These are phyloP conservation scores for Euzetes globulus DNA, from an alignment of 2,888 invertebrate species.

Conservation along the genomic window DNA sequence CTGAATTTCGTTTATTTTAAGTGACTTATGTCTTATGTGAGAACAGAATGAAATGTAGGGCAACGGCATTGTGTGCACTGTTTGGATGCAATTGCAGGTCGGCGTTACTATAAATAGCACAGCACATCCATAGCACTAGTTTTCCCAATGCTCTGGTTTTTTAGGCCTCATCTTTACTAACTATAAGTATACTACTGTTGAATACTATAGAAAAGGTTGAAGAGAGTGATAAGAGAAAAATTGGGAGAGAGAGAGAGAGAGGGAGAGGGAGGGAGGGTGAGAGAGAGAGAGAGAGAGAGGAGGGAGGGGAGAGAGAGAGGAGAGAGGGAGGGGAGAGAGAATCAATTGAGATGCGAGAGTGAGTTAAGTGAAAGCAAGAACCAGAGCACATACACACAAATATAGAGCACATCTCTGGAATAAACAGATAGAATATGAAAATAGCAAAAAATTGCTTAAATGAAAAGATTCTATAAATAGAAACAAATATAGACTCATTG, in stretches of 20 bases:
- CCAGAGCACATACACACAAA: background rate
- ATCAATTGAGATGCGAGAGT: background rate
- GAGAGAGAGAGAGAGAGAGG: background rate
- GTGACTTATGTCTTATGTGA: constrained; percentile 12
- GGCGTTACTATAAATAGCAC: constrained; percentile 25
- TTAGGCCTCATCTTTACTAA: background rate
- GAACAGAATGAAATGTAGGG: constrained; percentile 18
- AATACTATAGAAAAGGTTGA: background rate
- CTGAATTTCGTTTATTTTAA: constrained; percentile 3
- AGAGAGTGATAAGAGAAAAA: background rate
- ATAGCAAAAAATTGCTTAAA: background rate
- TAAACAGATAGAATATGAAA: background rate
- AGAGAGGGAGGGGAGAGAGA: background rate
- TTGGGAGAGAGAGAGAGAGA: no score
- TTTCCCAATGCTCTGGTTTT: background rate
- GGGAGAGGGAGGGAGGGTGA: background rate
- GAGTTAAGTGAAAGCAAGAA: background rate
- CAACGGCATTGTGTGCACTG: constrained; percentile 11
- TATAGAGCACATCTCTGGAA: background rate
- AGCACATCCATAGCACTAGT: background rate
- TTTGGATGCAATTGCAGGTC: background rate
- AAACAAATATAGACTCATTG: background rate
- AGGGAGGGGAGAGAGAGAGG: background rate
- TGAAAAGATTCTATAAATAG: constrained; percentile 4
- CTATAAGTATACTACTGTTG: background rate